Evolutionary conservation across 1,140 invertebrate genomes (phyloP), one percentile per base, ranked within the genome.

Genomic region (Plectrocnemia conspersa): DNA sequence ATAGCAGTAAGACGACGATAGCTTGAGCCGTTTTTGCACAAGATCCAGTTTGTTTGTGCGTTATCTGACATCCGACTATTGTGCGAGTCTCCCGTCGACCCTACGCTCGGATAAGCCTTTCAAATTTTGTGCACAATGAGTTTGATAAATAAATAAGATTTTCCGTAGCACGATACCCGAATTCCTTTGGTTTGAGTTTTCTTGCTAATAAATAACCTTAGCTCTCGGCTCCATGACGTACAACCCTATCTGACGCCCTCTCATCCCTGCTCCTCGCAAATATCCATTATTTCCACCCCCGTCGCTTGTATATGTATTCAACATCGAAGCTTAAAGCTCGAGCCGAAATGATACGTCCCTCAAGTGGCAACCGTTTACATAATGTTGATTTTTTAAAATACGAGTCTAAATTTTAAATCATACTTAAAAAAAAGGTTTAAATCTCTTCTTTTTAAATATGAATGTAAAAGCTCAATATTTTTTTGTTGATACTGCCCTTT

Each of bases 61-160:
- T 38, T 13, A 38, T 38, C 35, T 38, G 5, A 13, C 35, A 10
- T 5, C 35, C 35, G 10, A 38, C 35, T 38, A 38, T 44, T 44
- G 41, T 19, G 41, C 16, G 13, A 22, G 5, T 44, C 6, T 6
- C 10, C 18, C 41, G 18, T 11, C 9, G 22, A 44, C 9, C 41
- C 9, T 44, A 22, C 22, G 9, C 22, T 44, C 22, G 41, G 41
- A 44, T 44, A 44, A 44, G 41, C 41, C 22, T 44, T 44, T 44
- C 41, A 44, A 44, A 24, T 44, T 44, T 44, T 44, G 19, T 9
- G 41, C 41, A 19, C 22, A 19, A 44, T 47, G 45, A 47, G 24
- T 47, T 47, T 47, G 45, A 47, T 47, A 47, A 47, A 47, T 47
- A 47, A 47, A 47, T 27, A 47, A 27, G 19, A 47, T 47, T 27